Conservation (phyloP, 2,113 vertebrate species). For the Epinephelus cyanopodus region DNA sequence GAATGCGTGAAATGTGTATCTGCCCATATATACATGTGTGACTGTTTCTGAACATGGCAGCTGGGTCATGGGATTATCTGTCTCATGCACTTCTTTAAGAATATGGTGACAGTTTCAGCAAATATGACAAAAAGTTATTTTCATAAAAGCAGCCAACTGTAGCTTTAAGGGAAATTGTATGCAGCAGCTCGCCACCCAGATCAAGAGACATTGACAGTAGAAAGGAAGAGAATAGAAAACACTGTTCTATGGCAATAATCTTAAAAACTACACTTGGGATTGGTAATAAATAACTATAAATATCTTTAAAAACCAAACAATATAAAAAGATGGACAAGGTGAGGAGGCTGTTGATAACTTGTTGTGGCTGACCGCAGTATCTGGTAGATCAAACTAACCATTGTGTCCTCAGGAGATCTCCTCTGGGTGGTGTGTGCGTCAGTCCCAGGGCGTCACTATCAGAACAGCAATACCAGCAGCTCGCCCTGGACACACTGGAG, state of each 20-base stretch:
- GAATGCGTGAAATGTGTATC: too few relatives aligned
- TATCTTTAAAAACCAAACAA: neutral
- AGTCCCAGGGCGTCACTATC: slow-evolving; percentile 80
- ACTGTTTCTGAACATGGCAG: too few relatives aligned
- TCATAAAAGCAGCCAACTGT: too few relatives aligned
- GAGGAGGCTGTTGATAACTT: neutral
- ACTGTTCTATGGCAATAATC: neutral
- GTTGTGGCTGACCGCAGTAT: neutral
- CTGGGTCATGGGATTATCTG: too few relatives aligned
- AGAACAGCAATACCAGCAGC: slow-evolving; percentile 90
- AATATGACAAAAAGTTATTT: too few relatives aligned
- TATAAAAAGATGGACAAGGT: neutral
- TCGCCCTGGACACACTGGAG: slow-evolving; percentile 91
- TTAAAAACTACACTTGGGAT: too few relatives aligned
- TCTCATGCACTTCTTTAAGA: too few relatives aligned
- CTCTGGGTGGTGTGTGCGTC: slow-evolving; percentile 76
- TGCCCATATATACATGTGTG: too few relatives aligned
- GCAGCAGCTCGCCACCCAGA: neutral
- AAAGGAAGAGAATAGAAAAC: neutral
- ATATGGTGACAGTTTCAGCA: too few relatives aligned
- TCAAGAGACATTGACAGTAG: neutral
- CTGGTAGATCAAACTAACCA: neutral
- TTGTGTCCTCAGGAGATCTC: slow-evolving; percentile 79
- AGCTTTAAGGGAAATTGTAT: neutral
- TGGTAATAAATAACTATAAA: neutral